These are phyloP conservation scores for Lophius americanus DNA, from an alignment of 2,797 vertebrate genomes.

Conservation along the genomic window DNA sequence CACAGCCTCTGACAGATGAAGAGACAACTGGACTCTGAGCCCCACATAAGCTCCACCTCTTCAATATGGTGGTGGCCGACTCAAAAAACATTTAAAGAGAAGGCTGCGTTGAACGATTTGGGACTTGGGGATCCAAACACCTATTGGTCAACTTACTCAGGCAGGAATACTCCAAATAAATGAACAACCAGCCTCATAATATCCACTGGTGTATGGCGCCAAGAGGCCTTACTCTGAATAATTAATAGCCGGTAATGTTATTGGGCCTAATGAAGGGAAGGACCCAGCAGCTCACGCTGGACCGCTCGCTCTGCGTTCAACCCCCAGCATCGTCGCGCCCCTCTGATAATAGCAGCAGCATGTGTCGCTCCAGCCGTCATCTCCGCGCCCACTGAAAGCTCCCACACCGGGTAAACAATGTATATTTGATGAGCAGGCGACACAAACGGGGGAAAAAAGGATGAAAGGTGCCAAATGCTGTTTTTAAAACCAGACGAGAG, in stretches of 20 bases:
- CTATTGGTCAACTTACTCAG: constrained; percentile 10
- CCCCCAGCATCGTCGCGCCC: constrained; percentile 31
- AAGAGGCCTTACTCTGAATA: constrained; percentile 52
- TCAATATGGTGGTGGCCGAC: no score
- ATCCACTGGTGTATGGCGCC: constrained; percentile 47
- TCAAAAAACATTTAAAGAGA: background rate
- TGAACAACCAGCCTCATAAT: constrained; percentile 30
- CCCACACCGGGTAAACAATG: constrained; percentile 40
- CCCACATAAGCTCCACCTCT: no score
- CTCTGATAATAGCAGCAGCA: constrained; percentile 31
- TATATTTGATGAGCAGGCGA: constrained; percentile 54
- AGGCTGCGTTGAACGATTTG: background rate
- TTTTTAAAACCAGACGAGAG: constrained; percentile 26
- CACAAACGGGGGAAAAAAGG: background rate
- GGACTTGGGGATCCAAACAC: background rate
- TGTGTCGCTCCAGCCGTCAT: constrained; percentile 7
- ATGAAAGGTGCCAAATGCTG: constrained; percentile 45
- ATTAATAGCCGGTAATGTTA: constrained; percentile 60
- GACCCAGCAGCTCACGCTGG: constrained; percentile 39
- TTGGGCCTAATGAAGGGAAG: constrained; percentile 50
- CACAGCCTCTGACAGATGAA: background rate
- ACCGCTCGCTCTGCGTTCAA: constrained; percentile 17
- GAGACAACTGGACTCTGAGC: background rate
- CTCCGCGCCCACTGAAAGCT: constrained; percentile 18
- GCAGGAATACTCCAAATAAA: constrained; percentile 17